phyloP scores from a whole-genome alignment of 2,888 invertebrate species.

The Tethea ocularis region DNA sequence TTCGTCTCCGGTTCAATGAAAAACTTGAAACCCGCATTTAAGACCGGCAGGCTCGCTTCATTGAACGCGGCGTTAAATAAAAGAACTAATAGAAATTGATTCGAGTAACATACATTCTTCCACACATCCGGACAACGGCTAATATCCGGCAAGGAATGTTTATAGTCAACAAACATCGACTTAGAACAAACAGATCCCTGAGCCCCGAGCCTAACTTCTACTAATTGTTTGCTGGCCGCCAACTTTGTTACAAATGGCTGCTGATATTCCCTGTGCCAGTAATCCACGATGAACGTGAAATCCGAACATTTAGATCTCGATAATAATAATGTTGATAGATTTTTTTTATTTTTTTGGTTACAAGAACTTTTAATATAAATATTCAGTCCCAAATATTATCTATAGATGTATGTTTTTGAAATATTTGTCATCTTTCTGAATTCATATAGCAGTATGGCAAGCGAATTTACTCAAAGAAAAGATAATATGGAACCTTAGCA shows the following conservation, averaged over 20 bases:
- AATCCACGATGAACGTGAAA: constrained; percentile 34
- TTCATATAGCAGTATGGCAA: no score
- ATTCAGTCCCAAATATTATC: no score
- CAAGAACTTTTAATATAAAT: no score
- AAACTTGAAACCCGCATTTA: constrained; percentile 26
- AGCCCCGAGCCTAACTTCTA: constrained; percentile 58
- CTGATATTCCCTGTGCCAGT: constrained; percentile 44
- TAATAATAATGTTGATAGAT: background rate
- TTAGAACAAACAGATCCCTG: constrained; percentile 63
- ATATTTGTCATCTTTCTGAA: no score
- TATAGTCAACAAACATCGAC: constrained; percentile 69
- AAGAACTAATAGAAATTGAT: constrained; percentile 48
- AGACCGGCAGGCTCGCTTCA: constrained; percentile 15
- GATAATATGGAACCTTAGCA: no score
- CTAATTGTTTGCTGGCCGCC: constrained; percentile 63
- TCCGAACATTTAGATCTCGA: constrained; percentile 26
- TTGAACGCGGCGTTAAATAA: constrained; percentile 28
- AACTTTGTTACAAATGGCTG: constrained; percentile 60
- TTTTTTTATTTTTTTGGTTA: background rate
- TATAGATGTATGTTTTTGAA: background rate
- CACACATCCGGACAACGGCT: constrained; percentile 70
- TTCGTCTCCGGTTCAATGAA: constrained; percentile 15
- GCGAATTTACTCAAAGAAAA: no score
- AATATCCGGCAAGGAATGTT: constrained; percentile 76
- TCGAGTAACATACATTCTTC: constrained; percentile 47